Percentiles rank a stretch among this genome's conserved stretches.
Evolutionary conservation across 1,140 invertebrate genomes (phyloP).

Genomic region (Zophobas atratus): DNA sequence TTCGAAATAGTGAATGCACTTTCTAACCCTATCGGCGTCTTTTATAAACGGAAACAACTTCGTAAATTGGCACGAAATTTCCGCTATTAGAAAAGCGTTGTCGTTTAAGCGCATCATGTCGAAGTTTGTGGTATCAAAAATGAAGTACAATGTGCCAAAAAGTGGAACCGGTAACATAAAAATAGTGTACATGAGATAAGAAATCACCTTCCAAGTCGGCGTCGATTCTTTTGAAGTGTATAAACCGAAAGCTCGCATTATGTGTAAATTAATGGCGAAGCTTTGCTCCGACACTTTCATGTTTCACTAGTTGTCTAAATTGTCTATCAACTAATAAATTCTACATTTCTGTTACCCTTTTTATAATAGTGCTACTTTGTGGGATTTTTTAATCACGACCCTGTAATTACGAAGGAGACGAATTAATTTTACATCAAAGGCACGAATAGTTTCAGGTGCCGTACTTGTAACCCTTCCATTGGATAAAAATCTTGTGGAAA

Average conservation of each 20-base stretch:
- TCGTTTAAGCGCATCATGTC: background rate
- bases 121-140: background rate
- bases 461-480: background rate
- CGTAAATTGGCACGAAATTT: slow-evolving; percentile 2
- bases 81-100: slow-evolving; percentile 5
- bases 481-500: background rate
- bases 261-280: background rate
- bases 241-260: slow-evolving; percentile 6
- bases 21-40: background rate
- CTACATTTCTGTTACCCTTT: background rate
- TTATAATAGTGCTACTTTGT: background rate
- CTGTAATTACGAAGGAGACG: background rate
- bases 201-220: background rate
- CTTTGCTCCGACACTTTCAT: background rate
- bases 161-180: background rate
- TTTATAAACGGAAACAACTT: slow-evolving; percentile 3
- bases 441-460: background rate
- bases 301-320: background rate
- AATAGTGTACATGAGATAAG: background rate
- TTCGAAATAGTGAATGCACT: slow-evolving; percentile 1
- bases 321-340: too few species aligned
- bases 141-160: slow-evolving; percentile 1
- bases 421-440: slow-evolving; percentile 17
- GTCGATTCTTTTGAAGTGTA: background rate
- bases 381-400: background rate